A percentile compares a stretch with the other conserved stretches of the same genome.
These are phyloP conservation scores for Standfussiana lucernea DNA, from an alignment of 2,888 invertebrate species.

Conservation along the genomic window DNA sequence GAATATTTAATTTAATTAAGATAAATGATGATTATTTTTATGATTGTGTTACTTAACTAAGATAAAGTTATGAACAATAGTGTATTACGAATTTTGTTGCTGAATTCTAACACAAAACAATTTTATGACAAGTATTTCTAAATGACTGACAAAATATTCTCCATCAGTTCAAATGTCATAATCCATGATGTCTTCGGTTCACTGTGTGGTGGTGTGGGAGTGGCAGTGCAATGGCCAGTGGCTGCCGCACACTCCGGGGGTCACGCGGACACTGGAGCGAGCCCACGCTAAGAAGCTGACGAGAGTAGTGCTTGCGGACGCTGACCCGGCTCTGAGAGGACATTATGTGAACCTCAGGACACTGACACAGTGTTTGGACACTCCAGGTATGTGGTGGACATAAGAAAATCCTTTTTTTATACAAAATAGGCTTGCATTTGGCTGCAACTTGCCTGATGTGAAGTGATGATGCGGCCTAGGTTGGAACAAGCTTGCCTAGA, in stretches of 20 bases:
- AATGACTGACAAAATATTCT: constrained; percentile 13
- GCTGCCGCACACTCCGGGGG: constrained; percentile 96
- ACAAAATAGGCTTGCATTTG: too few relatives aligned
- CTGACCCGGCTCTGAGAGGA: constrained; percentile 94
- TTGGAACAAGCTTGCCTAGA: too few relatives aligned
- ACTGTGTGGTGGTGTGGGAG: constrained; percentile 96
- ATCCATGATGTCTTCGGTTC: constrained; percentile 90
- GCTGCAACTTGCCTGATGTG: too few relatives aligned
- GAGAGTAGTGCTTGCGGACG: constrained; percentile 95
- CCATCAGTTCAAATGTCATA: constrained; percentile 60
- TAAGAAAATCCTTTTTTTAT: too few relatives aligned
- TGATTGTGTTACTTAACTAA: too few relatives aligned
- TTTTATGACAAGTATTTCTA: neutral
- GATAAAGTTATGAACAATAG: neutral
- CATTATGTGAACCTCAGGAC: constrained; percentile 95
- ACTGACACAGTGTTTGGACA: constrained; percentile 93
- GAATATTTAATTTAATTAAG: neutral
- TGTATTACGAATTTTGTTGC: neutral
- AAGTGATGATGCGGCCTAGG: too few relatives aligned
- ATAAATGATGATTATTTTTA: too few relatives aligned
- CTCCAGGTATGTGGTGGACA: too few relatives aligned
- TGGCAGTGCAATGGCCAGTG: constrained; percentile 93
- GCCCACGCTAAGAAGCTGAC: constrained; percentile 96
- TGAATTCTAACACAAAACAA: neutral
- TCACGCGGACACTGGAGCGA: constrained; percentile 95